Evolutionary conservation across 1,140 invertebrate species (phyloP).

Genomic region (Brachionus plicatilis): DNA sequence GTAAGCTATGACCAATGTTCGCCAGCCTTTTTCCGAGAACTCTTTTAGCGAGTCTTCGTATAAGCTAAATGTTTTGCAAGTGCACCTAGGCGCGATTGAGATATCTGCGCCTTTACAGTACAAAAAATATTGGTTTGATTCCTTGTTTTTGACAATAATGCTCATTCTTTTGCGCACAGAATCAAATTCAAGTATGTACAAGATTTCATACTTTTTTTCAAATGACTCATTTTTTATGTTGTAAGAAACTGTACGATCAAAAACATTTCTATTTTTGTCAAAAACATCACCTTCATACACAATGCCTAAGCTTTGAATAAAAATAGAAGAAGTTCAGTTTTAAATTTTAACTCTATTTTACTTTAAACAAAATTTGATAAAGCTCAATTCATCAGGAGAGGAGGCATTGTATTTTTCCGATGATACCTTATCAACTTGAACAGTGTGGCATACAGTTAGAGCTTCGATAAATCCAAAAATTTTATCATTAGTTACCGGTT

Average conservation of each 20-base stretch:
- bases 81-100: not conserved
- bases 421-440: constrained; percentile 23
- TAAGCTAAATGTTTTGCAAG: not conserved
- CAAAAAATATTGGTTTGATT: constrained; percentile 69
- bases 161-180: constrained; percentile 91
- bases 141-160: constrained; percentile 71
- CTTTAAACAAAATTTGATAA: constrained; percentile 38
- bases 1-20: constrained; percentile 24
- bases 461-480: constrained; percentile 19
- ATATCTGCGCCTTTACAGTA: constrained; percentile 84
- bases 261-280: not conserved
- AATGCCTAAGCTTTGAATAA: constrained; percentile 22
- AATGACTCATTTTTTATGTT: not conserved
- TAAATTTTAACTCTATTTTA: not conserved
- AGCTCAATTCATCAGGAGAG: constrained; percentile 83
- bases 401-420: constrained; percentile 66
- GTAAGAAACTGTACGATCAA: not conserved
- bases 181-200: constrained; percentile 87
- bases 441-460: constrained; percentile 14
- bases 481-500: not conserved
- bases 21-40: constrained; percentile 40
- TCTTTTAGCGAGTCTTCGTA: constrained; percentile 9
- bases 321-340: not conserved
- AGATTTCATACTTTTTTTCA: constrained; percentile 64
- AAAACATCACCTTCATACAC: constrained; percentile 12